Evolutionary conservation across 2,113 vertebrate species (phyloP), one percentile per base, ranked within the genome.

Genomic region (Daubentonia madagascariensis): DNA sequence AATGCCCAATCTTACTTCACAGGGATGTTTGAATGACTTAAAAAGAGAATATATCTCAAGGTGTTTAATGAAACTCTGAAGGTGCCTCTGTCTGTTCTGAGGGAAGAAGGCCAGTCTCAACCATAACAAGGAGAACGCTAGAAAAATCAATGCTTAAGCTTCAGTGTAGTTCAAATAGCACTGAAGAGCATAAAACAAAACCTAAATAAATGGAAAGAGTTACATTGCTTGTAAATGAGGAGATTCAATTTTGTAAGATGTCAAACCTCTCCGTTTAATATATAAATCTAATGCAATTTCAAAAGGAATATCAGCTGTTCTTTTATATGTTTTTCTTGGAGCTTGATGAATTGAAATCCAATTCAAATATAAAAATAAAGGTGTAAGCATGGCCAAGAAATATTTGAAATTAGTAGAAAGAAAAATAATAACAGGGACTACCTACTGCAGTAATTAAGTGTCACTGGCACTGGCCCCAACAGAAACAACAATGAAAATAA

Each of bases 311-410:
- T 81, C 30, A 28, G 50, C 45, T 83, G n/a, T 81, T 89, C n/a
- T 54, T 88, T 76, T 18, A 0, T 59, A 45, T 83, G 37, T 65
- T 93, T 85, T 89, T 78, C 79, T 91, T 7, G 25, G 65, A 85
- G 48, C 22, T 37, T 68, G 68, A 84, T 67, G 61, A 94, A 72
- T 20, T 76, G 37, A 90, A 94, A 91, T 83, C 89, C 54, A 59
- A 90, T 28, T 78, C 80, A 80, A 80, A 84, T 37, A 92, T 43
- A 96, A 94, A 96, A 96, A 63, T 93, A 45, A 97, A 96, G 45
- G 22, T 35, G 45, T 59, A 57, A 63, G 45, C 17, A 67, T 4
- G 35, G 68, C 68, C 70, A 96, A 80, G 43, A 93, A 75, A 84
- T 59, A 8, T 70, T 28, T 43, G 54, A 81, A 89, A 68, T 59